Conservation (phyloP, 2,888 invertebrate genomes). For the Podabrus alpinus region DNA sequence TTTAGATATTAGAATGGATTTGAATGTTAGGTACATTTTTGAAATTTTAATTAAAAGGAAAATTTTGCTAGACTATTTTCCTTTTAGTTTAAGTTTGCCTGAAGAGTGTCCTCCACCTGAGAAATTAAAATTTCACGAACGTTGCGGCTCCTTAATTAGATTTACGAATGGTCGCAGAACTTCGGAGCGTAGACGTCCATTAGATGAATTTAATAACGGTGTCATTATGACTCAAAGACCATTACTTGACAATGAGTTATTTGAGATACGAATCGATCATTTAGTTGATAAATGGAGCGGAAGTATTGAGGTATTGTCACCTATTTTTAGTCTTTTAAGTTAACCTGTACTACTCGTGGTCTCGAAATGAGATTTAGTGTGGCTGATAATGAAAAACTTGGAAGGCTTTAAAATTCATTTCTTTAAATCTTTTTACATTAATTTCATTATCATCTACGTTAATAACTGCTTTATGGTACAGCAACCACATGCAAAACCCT, state of each 20-base stretch:
- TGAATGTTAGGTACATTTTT: slow-evolving; percentile 51
- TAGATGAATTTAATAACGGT: slow-evolving; percentile 95
- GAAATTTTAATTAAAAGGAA: background rate
- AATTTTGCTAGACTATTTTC: background rate
- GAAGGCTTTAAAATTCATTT: background rate
- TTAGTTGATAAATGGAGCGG: slow-evolving; percentile 96
- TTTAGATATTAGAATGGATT: slow-evolving; percentile 55
- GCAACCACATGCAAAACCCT: background rate
- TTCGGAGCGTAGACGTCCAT: slow-evolving; percentile 83
- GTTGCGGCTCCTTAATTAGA: slow-evolving; percentile 87
- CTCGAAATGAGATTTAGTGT: background rate
- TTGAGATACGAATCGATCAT: slow-evolving; percentile 92
- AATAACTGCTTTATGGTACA: background rate
- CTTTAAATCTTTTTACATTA: background rate
- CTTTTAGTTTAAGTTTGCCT: slow-evolving; percentile 48
- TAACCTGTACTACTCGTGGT: background rate
- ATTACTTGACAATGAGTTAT: slow-evolving; percentile 84
- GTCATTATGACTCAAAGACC: slow-evolving; percentile 94
- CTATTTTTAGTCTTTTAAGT: background rate
- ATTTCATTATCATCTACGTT: background rate
- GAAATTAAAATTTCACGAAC: slow-evolving; percentile 81
- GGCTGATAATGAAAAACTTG: background rate
- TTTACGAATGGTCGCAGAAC: slow-evolving; percentile 80
- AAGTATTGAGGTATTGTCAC: slow-evolving; percentile 71
- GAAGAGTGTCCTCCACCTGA: slow-evolving; percentile 57